Percentiles rank a stretch among this genome's conserved stretches.
Conservation (phyloP, 2,113 vertebrate genomes). For the Ifrita kowaldi region DNA sequence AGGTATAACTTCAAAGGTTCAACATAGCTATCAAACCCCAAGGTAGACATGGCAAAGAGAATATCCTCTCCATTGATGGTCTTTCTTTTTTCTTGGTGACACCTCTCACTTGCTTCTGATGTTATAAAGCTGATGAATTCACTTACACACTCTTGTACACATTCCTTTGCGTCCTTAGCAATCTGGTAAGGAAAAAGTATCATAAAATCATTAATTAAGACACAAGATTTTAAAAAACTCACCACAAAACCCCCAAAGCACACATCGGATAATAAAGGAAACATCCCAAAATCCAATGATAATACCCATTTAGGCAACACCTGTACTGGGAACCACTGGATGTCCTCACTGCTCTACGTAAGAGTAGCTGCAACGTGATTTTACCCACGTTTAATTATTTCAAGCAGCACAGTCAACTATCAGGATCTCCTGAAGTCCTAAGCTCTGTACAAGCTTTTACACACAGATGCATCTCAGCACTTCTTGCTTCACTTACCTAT, state of each 20-base stretch:
- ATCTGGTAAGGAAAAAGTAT: constrained; percentile 75
- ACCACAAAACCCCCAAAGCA: background rate
- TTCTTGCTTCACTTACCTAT: background rate
- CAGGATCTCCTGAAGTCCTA: background rate
- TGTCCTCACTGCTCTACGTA: background rate
- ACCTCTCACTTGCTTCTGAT: constrained; percentile 95
- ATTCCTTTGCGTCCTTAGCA: constrained; percentile 97
- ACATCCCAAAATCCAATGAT: background rate
- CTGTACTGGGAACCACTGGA: background rate
- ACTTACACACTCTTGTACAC: constrained; percentile 97
- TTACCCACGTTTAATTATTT: background rate
- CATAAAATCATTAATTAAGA: background rate
- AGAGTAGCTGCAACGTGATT: background rate
- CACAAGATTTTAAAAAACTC: background rate
- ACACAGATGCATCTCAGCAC: background rate
- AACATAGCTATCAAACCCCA: constrained; percentile 98
- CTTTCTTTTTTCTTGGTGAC: constrained; percentile 98
- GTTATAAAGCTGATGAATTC: constrained; percentile 99
- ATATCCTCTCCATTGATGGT: constrained; percentile 99
- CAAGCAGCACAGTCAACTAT: background rate
- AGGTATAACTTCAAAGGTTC: constrained; percentile 96
- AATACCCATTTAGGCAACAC: background rate
- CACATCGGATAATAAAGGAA: background rate
- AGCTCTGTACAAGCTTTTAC: background rate
- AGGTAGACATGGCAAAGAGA: constrained; percentile 97